phyloP scores from a whole-genome alignment of 2,888 invertebrate species.

The Pocota personata region DNA sequence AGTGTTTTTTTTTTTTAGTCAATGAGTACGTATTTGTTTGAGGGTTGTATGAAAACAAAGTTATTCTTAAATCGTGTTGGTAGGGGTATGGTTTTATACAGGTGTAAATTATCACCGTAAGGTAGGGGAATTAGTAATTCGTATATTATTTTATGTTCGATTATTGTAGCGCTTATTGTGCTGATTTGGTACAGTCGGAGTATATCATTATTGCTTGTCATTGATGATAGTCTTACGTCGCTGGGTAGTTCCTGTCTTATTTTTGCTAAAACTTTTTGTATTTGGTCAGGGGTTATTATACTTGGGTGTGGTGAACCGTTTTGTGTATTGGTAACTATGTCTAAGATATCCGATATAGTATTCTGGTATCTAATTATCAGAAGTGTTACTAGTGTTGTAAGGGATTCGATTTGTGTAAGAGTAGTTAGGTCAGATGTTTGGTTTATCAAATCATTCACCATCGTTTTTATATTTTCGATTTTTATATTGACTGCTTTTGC shows the following conservation, averaged over 20 bases:
- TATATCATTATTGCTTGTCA: too few relatives aligned
- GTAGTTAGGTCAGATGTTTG: neutral
- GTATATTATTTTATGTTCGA: too few relatives aligned
- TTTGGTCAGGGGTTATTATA: neutral
- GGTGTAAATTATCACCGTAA: too few relatives aligned
- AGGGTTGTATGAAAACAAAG: too few relatives aligned
- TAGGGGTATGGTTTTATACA: too few relatives aligned
- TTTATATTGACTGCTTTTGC: neutral
- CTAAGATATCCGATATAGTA: neutral
- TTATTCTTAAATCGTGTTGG: too few relatives aligned
- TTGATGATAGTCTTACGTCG: neutral
- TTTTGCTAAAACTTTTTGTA: too few relatives aligned
- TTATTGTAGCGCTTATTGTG: too few relatives aligned
- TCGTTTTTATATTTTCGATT: neutral
- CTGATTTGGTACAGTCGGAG: too few relatives aligned
- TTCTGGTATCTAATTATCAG: neutral
- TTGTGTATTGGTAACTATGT: neutral
- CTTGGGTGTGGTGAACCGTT: neutral
- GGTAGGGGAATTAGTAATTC: too few relatives aligned
- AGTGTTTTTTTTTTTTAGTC: too few relatives aligned
- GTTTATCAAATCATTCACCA: neutral
- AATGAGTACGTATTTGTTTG: too few relatives aligned
- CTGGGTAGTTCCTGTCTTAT: neutral
- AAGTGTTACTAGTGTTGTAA: neutral
- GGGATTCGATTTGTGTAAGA: neutral